phyloP scores from a whole-genome alignment of 2,113 vertebrate genomes.

The Saimiri boliviensis region DNA sequence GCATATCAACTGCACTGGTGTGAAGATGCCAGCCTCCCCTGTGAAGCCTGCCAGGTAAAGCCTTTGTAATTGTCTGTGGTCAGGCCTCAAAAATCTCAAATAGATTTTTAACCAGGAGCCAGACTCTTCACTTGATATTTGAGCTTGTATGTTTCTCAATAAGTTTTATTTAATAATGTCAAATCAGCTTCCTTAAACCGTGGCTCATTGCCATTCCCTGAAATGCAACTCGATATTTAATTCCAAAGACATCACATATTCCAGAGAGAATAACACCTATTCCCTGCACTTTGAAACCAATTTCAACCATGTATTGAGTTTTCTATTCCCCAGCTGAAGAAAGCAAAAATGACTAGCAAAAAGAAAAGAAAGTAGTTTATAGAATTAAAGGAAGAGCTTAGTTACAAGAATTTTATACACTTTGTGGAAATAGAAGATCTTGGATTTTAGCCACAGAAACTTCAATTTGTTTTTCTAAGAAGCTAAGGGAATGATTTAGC shows the following conservation, averaged over 20 bases:
- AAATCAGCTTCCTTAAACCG: neutral
- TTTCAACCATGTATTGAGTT: slow-evolving; percentile 39
- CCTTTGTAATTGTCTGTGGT: neutral
- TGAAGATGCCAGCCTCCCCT: fast-evolving
- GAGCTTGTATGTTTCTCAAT: neutral
- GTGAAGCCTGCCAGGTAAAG: neutral
- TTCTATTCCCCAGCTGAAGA: neutral
- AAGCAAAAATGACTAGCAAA: neutral
- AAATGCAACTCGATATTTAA: slow-evolving; percentile 9
- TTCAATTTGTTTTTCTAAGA: neutral
- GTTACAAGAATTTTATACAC: neutral
- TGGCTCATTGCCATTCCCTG: neutral
- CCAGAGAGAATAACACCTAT: neutral
- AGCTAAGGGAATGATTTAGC: neutral
- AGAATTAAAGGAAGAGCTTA: neutral
- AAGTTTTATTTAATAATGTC: neutral
- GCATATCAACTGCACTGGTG: no score
- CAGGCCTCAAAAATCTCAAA: neutral
- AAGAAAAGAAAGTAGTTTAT: neutral
- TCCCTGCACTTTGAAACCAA: neutral
- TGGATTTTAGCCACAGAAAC: neutral
- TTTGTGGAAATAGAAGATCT: neutral
- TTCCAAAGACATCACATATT: neutral
- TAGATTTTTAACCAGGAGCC: neutral
- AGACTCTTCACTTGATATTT: neutral